Evolutionary conservation across 2,113 vertebrate genomes (phyloP), one percentile per base, ranked within the genome.

Genomic region (Brachyistius frenatus): DNA sequence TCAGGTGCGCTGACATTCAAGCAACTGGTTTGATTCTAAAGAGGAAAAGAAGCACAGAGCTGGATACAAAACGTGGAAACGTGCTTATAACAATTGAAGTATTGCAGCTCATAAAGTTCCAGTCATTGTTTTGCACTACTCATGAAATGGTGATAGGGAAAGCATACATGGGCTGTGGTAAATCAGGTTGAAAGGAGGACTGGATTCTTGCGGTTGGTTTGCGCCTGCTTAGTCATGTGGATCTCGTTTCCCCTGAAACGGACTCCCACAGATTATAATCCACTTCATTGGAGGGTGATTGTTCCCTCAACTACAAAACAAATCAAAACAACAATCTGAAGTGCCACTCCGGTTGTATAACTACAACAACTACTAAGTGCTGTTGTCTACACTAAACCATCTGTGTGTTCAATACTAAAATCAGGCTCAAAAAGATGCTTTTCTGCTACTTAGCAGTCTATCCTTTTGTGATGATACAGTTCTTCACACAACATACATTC

Each of bases 221-320:
- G 33, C 49, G 31, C 39, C 63, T 68, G 49, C 76, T 66, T 53
- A 78, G 74, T 66, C 66, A 35, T 57, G 52, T 60, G 44, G 64
- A 64, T 78, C 67, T 83, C 54, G 64, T 61, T 86, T 78, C 54
- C 62, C 41, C 31, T 37, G 9, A 37, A 83, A 83, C 16, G 0
- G 14, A 69, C 73, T 83, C 66, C 60, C 67, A 78, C 83, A 73
- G 73, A 84, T 82, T 76, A 69, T 61, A 82, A 88, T 78, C 75
- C 78, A 81, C 60, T 77, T 77, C 39, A 84, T 87, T 71, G 78
- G 39, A 61, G 23, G 53, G 49, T 47, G 65, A 87, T 78, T 89
- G 77, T 81, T 90, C 14, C 11, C 50, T 46, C 46, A 36, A 76
- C 73, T 55, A 72, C 50, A 67, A 70, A 85, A 78, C 52, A 76